Evolutionary conservation across 2,113 vertebrate genomes (phyloP), one percentile per base, ranked within the genome.

Genomic region (Amblyopsis rosae): DNA sequence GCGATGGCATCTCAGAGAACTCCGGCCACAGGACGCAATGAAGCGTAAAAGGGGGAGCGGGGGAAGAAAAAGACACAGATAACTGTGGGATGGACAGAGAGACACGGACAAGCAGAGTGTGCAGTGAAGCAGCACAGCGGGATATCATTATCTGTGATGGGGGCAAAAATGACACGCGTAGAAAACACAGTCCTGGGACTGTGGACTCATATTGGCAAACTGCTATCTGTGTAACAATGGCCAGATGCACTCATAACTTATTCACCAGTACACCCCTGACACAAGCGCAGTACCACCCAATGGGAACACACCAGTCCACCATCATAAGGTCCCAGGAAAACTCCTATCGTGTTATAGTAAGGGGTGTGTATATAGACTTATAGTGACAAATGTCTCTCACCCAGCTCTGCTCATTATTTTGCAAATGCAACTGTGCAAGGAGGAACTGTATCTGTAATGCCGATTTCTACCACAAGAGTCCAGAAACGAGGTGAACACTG

Each of bases 1-100:
- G 70, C 72, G 81, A 84, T 77, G 76, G 77, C 84, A 85, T 83
- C 82, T 72, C 84, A 57, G 68, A 82, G 76, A 81, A 69, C 74
- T 71, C 65, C 59, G 69, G 82, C 75, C 83, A 83, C 65, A 13
- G 70, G 83, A 76, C 1, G 86, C 81, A 65, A 47, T 8, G 58
- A 73, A 82, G 86, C 82, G 16, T 72, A 77, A 81, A 72, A 75
- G 0, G 72, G 73, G 75, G 79, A 66, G 81, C 67, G 78, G 77
- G 65, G 72, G 72, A 51, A 83, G 70, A 75, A 69, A 75, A 86
- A 82, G 75, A 61, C 46, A 12, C 48, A 45, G 45, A 50, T 48
- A 69, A 63, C 72, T 64, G 15, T 32, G 59, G 49, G 77, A 58
- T 48, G 54, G 46, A 55, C 13, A 59, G 54, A 70, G 53, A 64